phyloP scores from a whole-genome alignment of 2,113 vertebrate genomes.

The Indicator maculatus region DNA sequence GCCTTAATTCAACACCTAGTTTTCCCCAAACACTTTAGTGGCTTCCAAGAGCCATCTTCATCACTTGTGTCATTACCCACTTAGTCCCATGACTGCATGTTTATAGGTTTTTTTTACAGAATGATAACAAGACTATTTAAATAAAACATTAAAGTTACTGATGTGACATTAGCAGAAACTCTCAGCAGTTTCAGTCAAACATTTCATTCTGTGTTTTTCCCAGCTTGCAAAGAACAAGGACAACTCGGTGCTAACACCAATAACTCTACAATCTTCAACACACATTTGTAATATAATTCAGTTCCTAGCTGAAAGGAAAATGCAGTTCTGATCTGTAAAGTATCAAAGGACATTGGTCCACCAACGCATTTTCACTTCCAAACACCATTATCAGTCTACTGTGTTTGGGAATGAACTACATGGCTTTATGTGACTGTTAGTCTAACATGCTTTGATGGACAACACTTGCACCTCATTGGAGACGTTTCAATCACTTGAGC shows the following conservation, averaged over 20 bases:
- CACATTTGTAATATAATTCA: background rate
- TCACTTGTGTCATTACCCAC: background rate
- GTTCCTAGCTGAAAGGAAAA: background rate
- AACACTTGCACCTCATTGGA: background rate
- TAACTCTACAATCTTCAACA: background rate
- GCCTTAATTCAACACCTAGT: background rate
- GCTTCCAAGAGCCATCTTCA: background rate
- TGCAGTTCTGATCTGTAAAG: background rate
- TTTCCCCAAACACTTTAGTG: background rate
- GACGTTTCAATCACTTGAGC: background rate
- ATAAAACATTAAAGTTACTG: background rate
- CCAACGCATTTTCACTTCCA: background rate
- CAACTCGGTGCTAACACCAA: background rate
- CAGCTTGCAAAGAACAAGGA: background rate
- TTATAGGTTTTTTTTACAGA: background rate
- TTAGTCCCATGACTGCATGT: background rate
- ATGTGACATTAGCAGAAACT: background rate
- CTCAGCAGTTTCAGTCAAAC: background rate
- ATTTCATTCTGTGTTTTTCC: background rate
- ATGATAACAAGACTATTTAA: background rate
- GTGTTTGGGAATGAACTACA: background rate
- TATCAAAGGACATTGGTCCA: background rate
- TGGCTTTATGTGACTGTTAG: background rate
- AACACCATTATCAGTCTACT: background rate
- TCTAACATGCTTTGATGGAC: background rate